A percentile compares a stretch with the other conserved stretches of the same genome.
Conservation (phyloP, 2,888 invertebrate genomes). For the Crematogaster levior region DNA sequence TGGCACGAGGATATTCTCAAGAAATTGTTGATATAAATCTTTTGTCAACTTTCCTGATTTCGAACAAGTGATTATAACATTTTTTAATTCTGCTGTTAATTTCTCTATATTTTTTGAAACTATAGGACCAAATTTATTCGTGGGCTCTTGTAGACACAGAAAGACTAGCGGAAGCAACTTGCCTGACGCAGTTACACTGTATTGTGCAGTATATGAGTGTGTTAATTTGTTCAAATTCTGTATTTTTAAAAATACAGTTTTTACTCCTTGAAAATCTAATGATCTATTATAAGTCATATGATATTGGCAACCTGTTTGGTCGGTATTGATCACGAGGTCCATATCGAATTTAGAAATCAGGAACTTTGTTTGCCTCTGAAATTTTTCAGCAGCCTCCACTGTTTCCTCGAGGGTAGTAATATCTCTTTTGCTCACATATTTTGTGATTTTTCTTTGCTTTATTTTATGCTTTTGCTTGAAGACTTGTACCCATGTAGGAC, state of each 20-base stretch:
- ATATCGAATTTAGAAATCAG: constrained; percentile 33
- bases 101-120: constrained; percentile 11
- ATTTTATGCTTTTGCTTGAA: background rate
- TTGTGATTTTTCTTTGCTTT: constrained; percentile 8
- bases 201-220: constrained; percentile 47
- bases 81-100: constrained; percentile 39
- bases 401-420: constrained; percentile 2
- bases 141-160: constrained; percentile 45
- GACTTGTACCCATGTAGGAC: no score
- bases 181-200: constrained; percentile 45
- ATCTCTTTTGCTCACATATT: background rate
- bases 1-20: no score
- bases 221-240: constrained; percentile 7
- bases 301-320: constrained; percentile 52
- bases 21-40: constrained; percentile 30
- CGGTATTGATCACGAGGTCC: constrained; percentile 21
- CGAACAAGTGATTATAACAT: constrained; percentile 53
- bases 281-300: constrained; percentile 35
- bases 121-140: background rate
- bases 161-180: constrained; percentile 37
- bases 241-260: constrained; percentile 11
- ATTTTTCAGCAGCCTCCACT: background rate
- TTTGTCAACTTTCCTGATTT: constrained; percentile 57
- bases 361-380: background rate
- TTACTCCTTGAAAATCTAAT: background rate